Percentiles rank a stretch among this genome's conserved stretches.
These are phyloP conservation scores for Danio tinwini DNA, from an alignment of 2,797 vertebrate genomes.

Conservation along the genomic window DNA sequence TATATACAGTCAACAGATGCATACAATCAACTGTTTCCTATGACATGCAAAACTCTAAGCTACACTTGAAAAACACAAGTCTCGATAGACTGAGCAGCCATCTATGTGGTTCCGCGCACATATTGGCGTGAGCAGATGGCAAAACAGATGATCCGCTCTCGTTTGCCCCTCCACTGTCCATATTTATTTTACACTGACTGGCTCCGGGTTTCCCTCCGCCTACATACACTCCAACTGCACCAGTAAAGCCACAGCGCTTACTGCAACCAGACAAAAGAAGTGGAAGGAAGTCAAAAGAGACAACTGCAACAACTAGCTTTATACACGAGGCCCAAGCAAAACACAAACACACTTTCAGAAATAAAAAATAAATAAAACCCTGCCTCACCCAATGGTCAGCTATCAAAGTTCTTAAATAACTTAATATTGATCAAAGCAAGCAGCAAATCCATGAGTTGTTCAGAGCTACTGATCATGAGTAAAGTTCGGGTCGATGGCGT, in stretches of 20 bases:
- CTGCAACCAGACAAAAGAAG: slow-evolving; percentile 71
- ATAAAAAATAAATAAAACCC: slow-evolving; percentile 55
- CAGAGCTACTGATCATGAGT: slow-evolving; percentile 78
- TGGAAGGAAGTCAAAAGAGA: slow-evolving; percentile 69
- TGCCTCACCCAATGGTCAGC: slow-evolving; percentile 57
- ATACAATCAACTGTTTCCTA: not conserved
- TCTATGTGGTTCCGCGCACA: slow-evolving; percentile 74
- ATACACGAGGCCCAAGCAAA: not conserved
- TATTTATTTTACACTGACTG: slow-evolving; percentile 86
- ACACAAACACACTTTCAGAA: slow-evolving; percentile 56
- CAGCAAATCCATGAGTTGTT: slow-evolving; percentile 84
- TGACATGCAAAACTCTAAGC: slow-evolving; percentile 56
- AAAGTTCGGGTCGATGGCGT: slow-evolving; percentile 76
- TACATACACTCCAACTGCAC: slow-evolving; percentile 75
- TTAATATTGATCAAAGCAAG: slow-evolving; percentile 81
- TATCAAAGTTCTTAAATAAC: slow-evolving; percentile 78
- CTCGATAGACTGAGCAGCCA: slow-evolving; percentile 72
- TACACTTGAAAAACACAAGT: slow-evolving; percentile 67
- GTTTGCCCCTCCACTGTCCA: slow-evolving; percentile 83
- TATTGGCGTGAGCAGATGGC: slow-evolving; percentile 81
- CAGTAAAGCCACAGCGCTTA: slow-evolving; percentile 70
- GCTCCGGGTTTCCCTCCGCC: slow-evolving; percentile 76
- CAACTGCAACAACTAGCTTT: slow-evolving; percentile 20
- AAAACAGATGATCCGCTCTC: slow-evolving; percentile 84
- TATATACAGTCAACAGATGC: slow-evolving; percentile 3